Conservation (phyloP, 1,140 invertebrate genomes). For the Drosophila eugracilis region DNA sequence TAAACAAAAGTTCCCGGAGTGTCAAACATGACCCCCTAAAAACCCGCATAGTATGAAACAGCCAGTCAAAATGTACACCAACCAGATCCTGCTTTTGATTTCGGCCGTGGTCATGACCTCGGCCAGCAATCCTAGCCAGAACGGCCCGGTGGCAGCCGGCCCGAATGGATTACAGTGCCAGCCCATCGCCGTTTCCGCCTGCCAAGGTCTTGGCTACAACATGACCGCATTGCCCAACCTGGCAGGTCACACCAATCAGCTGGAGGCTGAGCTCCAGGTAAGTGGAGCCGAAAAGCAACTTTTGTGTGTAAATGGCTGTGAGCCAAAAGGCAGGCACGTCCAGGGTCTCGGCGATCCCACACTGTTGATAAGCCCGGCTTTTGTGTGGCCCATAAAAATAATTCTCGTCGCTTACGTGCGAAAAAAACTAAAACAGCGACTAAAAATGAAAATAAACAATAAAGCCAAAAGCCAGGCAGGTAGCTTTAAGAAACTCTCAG, state of each 20-base stretch:
- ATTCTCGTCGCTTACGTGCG: conserved; percentile 66
- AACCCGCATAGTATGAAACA: not conserved
- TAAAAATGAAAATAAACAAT: conserved; percentile 1
- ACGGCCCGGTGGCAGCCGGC: conserved; percentile 10
- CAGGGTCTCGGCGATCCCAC: not conserved
- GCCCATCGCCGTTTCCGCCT: conserved; percentile 91
- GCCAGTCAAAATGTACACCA: not conserved
- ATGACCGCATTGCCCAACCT: conserved; percentile 95
- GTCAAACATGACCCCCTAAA: conserved; percentile 13
- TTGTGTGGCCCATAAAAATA: conserved; percentile 69
- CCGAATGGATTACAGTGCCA: conserved; percentile 89
- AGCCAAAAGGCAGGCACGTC: not conserved
- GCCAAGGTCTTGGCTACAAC: conserved; percentile 93
- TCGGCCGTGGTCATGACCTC: not conserved
- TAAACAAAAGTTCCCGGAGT: not conserved
- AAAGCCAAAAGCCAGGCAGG: not conserved
- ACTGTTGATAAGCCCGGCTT: conserved; percentile 54
- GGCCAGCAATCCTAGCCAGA: conserved; percentile 10
- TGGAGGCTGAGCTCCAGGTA: conserved; percentile 90
- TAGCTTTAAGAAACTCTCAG: not conserved
- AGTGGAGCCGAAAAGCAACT: conserved; percentile 1
- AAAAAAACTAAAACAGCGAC: conserved; percentile 19
- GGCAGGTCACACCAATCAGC: conserved; percentile 91
- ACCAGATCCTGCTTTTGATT: conserved; percentile 7
- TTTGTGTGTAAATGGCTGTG: not conserved